A percentile compares a stretch with the other conserved stretches of the same genome.
phyloP scores from a whole-genome alignment of 2,113 vertebrate species.

The Pteropus alecto region DNA sequence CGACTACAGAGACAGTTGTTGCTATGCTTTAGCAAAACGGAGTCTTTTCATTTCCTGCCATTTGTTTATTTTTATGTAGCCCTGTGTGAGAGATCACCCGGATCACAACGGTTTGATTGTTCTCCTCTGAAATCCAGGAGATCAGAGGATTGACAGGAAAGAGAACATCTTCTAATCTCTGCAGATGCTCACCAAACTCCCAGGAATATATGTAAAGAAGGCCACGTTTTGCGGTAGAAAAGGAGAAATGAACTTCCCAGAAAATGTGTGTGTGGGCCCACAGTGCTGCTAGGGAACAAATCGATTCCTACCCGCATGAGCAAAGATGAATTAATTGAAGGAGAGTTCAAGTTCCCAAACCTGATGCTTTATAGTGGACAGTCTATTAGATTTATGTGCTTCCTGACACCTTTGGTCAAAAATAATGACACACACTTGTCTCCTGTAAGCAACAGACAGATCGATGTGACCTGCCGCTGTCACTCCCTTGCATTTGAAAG shows the following conservation, averaged over 20 bases:
- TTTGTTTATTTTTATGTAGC: not conserved
- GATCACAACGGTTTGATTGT: not conserved
- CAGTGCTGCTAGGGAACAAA: not conserved
- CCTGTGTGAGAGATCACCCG: not conserved
- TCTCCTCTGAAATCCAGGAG: not conserved
- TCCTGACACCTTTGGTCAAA: not conserved
- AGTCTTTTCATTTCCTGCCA: not conserved
- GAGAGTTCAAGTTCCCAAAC: not conserved
- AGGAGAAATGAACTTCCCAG: not conserved
- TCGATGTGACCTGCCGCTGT: not conserved
- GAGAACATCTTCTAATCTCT: not conserved
- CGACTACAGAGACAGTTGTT: not conserved
- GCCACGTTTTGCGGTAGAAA: not conserved
- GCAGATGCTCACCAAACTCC: not conserved
- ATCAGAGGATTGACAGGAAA: not conserved
- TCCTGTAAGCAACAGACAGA: not conserved
- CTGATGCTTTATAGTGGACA: not conserved
- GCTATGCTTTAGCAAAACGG: not conserved
- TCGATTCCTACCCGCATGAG: accelerated
- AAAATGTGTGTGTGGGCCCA: not conserved
- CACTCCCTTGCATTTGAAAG: not conserved
- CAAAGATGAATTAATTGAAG: not conserved
- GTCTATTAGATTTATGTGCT: not conserved
- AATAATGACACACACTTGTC: not conserved
- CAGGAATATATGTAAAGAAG: not conserved